Evolutionary conservation across 2,888 invertebrate genomes (phyloP).

Genomic region (Autographa pulchrina): DNA sequence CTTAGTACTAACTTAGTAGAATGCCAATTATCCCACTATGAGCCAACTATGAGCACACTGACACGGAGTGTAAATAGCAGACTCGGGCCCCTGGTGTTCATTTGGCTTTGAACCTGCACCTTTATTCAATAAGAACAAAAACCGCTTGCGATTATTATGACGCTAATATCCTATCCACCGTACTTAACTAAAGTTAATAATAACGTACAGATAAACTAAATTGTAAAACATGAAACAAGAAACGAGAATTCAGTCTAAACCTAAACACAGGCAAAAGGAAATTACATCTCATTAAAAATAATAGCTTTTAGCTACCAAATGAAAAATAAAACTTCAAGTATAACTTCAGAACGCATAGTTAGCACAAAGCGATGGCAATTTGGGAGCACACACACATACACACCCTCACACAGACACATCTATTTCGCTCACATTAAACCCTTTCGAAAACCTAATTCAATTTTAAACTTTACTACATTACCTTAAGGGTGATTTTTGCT

Average conservation of each 20-base stretch:
- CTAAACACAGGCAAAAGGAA: constrained; percentile 14
- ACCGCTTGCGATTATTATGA: neutral
- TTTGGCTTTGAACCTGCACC: too few relatives aligned
- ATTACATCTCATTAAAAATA: constrained; percentile 37
- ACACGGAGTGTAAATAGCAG: too few relatives aligned
- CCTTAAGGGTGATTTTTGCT: constrained; percentile 43
- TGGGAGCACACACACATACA: constrained; percentile 35
- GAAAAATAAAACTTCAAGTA: constrained; percentile 42
- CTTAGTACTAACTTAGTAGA: too few relatives aligned
- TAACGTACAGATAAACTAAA: neutral
- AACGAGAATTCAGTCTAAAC: constrained; percentile 13
- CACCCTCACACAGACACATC: neutral
- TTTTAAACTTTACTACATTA: constrained; percentile 56
- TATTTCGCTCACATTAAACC: constrained; percentile 33
- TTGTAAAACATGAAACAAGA: constrained; percentile 7
- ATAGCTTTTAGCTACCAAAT: constrained; percentile 35
- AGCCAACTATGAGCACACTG: too few relatives aligned
- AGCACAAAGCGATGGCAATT: constrained; percentile 54
- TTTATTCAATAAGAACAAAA: too few relatives aligned
- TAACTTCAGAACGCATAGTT: constrained; percentile 44
- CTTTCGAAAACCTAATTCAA: constrained; percentile 45
- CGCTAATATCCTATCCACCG: neutral
- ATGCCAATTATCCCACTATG: too few relatives aligned
- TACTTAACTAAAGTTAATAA: neutral
- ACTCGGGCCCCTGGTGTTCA: too few relatives aligned